Evolutionary conservation across 2,888 invertebrate species (phyloP).

Genomic region (Drosophila antonietae): DNA sequence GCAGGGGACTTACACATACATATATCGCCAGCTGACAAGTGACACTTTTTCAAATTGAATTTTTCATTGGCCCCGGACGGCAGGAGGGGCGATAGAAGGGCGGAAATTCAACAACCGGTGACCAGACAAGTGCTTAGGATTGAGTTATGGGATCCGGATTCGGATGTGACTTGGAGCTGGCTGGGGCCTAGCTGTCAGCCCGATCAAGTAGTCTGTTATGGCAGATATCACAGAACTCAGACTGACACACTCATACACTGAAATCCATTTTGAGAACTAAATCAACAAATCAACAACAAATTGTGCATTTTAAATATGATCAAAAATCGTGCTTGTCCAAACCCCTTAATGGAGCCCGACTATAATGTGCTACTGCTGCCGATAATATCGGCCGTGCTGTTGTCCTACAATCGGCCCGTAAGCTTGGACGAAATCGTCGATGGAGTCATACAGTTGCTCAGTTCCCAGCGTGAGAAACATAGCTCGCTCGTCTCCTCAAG

Average conservation of each 20-base stretch:
- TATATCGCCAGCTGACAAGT: conserved; percentile 71
- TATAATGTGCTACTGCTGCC: conserved; percentile 50
- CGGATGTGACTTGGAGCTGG: conserved; percentile 23
- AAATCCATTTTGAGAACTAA: conserved; percentile 15
- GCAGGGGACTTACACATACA: conserved; percentile 12
- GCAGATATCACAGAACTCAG: not conserved
- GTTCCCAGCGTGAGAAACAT: conserved; percentile 38
- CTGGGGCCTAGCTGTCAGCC: conserved; percentile 46
- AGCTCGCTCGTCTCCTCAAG: not conserved
- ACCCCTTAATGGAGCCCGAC: conserved; percentile 44
- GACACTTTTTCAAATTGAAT: conserved; percentile 78
- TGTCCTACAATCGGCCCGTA: conserved; percentile 58
- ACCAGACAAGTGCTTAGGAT: conserved; percentile 32
- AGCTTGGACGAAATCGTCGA: conserved; percentile 63
- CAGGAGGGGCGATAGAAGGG: not conserved
- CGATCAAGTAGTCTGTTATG: conserved; percentile 18
- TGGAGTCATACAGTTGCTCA: conserved; percentile 44
- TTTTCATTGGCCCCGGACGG: conserved; percentile 46
- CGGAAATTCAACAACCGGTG: conserved; percentile 37
- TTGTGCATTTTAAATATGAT: conserved; percentile 12
- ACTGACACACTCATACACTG: not conserved
- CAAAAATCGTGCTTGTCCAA: not conserved
- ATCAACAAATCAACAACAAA: conserved; percentile 15
- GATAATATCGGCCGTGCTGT: conserved; percentile 64
- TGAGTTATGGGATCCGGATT: conserved; percentile 17